phyloP scores from a whole-genome alignment of 53 echinoderm and acorn worm species.

The Mesocentrotus franciscanus region DNA sequence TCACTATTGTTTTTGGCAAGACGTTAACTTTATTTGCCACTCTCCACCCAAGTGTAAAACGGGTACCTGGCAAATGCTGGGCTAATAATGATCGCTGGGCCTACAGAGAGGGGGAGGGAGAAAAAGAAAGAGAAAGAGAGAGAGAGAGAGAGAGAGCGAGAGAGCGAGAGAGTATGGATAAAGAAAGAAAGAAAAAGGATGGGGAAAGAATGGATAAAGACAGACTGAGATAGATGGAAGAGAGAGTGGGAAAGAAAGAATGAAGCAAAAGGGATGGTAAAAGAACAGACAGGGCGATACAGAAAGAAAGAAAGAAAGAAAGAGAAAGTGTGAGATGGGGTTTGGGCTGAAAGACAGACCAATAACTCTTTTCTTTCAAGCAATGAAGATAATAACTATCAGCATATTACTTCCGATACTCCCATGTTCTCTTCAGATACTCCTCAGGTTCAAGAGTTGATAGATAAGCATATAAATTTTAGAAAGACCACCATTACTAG shows the following conservation, averaged over 20 bases:
- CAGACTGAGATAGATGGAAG: neutral
- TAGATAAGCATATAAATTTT: neutral
- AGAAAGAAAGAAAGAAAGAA: neutral
- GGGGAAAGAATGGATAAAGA: neutral
- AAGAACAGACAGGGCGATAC: neutral
- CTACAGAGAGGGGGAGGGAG: neutral
- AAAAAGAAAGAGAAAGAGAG: neutral
- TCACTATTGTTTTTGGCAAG: too few species aligned
- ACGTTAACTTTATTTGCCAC: too few species aligned
- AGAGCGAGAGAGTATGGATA: neutral
- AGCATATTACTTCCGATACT: constrained; percentile 11
- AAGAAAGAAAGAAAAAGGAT: neutral
- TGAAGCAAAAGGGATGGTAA: neutral
- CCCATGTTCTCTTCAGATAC: neutral
- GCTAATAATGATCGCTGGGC: too few species aligned
- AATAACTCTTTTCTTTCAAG: neutral
- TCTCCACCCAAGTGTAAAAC: too few species aligned
- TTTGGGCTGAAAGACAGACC: neutral
- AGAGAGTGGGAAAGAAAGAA: neutral
- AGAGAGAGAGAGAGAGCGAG: neutral
- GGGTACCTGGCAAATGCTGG: too few species aligned
- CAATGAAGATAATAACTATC: neutral
- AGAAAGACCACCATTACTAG: constrained; percentile 8
- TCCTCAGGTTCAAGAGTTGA: neutral
- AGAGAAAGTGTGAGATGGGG: neutral